phyloP scores from a whole-genome alignment of 2,888 invertebrate genomes.

The Coelinius sp. region DNA sequence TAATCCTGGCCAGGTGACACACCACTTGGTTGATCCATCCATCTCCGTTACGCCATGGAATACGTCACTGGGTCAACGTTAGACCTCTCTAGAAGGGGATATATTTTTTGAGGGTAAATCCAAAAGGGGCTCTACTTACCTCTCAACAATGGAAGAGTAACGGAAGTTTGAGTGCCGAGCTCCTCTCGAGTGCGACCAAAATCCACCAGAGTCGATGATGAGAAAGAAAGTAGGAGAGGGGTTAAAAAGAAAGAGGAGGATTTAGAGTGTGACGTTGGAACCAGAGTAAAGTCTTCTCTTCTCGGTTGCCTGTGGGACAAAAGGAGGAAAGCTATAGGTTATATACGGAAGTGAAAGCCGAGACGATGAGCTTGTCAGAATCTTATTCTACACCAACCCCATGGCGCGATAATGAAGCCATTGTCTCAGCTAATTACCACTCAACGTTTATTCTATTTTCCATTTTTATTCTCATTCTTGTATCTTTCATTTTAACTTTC shows the following conservation, averaged over 20 bases:
- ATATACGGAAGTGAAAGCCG: constrained; percentile 12
- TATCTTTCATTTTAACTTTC: not conserved
- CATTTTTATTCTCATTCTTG: constrained; percentile 14
- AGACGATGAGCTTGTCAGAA: constrained; percentile 24
- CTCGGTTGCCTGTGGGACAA: not conserved
- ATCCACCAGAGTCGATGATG: constrained; percentile 16
- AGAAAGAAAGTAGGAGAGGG: not conserved
- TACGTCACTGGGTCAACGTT: not conserved
- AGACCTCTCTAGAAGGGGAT: not conserved
- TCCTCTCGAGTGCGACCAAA: constrained; percentile 21
- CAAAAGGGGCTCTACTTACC: not conserved
- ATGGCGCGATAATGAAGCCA: constrained; percentile 24
- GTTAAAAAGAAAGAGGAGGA: constrained; percentile 5
- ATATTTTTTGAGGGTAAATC: not conserved
- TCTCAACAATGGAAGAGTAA: constrained; percentile 17
- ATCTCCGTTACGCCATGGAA: not conserved
- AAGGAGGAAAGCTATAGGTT: constrained; percentile 8
- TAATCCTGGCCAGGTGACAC: not conserved
- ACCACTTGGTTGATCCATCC: not conserved
- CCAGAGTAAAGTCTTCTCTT: constrained; percentile 10
- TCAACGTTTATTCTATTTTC: constrained; percentile 11
- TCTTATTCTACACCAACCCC: constrained; percentile 28
- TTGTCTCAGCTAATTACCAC: constrained; percentile 32
- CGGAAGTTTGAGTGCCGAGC: constrained; percentile 24
- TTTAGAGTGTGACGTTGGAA: constrained; percentile 28